Conservation (phyloP, 2,113 vertebrate genomes). For the Poecile atricapillus region DNA sequence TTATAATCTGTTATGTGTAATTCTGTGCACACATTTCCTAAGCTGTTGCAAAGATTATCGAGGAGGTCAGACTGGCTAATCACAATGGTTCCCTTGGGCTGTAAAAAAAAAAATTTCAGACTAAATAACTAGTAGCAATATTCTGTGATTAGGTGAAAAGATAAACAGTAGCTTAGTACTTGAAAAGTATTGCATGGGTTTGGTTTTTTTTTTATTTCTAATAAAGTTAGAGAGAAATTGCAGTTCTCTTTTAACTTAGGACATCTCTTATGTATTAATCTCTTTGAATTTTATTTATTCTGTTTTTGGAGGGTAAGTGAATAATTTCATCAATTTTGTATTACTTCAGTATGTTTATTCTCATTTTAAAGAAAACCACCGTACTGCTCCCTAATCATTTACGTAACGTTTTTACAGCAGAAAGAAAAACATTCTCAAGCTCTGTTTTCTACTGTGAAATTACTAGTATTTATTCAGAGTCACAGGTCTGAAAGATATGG, state of each 20-base stretch:
- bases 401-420: conserved; percentile 28
- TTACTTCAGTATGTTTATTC: conserved; percentile 55
- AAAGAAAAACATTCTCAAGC: conserved; percentile 57
- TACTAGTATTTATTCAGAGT: conserved; percentile 49
- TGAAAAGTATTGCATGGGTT: background rate
- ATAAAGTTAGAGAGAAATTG: conserved; percentile 38
- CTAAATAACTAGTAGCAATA: background rate
- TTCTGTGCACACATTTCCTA: background rate
- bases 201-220: background rate
- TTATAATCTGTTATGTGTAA: background rate
- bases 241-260: background rate
- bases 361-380: conserved; percentile 51
- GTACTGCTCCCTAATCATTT: conserved; percentile 40
- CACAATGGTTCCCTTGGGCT: background rate
- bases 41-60: background rate
- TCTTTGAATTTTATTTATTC: conserved; percentile 51
- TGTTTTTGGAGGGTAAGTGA: conserved; percentile 26
- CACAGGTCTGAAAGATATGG: conserved; percentile 44
- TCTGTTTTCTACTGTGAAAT: conserved; percentile 61
- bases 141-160: conserved; percentile 35
- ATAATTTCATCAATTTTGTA: conserved; percentile 44
- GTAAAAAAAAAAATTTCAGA: background rate
- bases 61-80: background rate
- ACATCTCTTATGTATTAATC: conserved; percentile 23
- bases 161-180: conserved; percentile 54